Base-by-base conservation (phyloP, 1,140 invertebrate genomes). In the Eubasilissa regina region DNA sequence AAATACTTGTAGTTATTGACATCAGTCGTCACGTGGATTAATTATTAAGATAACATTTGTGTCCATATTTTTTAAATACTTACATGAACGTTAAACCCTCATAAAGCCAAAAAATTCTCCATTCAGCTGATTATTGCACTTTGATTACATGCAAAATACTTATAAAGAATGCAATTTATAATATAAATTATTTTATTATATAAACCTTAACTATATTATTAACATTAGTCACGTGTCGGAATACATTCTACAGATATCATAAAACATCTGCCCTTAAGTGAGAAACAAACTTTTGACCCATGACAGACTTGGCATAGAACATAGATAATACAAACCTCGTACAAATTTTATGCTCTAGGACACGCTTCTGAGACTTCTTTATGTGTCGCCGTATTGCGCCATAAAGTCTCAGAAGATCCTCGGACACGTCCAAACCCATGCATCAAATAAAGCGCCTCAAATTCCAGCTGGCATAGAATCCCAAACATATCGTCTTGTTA, bases 401-500 rank as follows among this genome's bases (percentile, higher is more conserved):
- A 68, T 68, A 68, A 68, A 68, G 43, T 8, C 44, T 17, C 17
- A 9, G 64, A 68, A 47, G 44, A 68, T 68, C 19, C 44, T 47
- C n/a, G 45, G 64, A n/a, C 44, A 13, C n/a, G 64, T 51, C 11
- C 48, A 44, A 45, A 17, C 64, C 64, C 64, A 47, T 68, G 64
- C 64, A 68, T 68, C 64, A 68, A 73, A 55, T 73, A 73, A 73
- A 75, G 43, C 53, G 55, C 51, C 58, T 48, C 53, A 12, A 81
- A 75, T 78, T 81, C 77, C 77, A 19, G 44, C n/a, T 72, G 51
- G 76, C n/a, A 77, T 15, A 75, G 74, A 43, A 78, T 53, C 79
- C 66, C 56, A 25, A 48, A 64, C 44, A 55, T 17, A 55, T 48
- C 78, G 74, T 60, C 58, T 76, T 76, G 73, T 68, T 68, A 68